Base-by-base conservation (phyloP, 2,888 invertebrate genomes). In the Drosophila suboccidentalis region DNA sequence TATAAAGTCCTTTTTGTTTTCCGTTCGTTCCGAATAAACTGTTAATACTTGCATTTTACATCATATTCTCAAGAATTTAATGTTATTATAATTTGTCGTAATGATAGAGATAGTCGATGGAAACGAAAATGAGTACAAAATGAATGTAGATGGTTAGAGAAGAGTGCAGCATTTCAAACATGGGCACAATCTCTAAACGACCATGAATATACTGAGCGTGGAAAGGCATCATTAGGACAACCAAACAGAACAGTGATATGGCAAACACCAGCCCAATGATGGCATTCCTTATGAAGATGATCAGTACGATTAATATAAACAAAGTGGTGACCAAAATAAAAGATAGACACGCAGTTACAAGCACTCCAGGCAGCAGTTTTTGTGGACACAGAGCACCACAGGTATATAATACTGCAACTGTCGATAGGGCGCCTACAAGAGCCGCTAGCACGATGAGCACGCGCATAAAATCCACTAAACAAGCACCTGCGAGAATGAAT, bases 171-270 rank as follows among this genome's bases (percentile, higher is more conserved):
- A 34, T 0, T 4, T 84, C 66, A 4, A 39, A 9, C 0, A 67
- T 2, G 0, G 81, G 81, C 6, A 68, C 15, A 5, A 38, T 39
- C 2, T 49, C 34, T 0, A 73, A 13, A 0, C 84, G 75, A 5
- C 71, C 78, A 51, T 71, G 53, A 4, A 77, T 60, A 4, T 36
- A 64, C 11, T 66, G 70, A 0, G 74, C 53, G 2, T 74, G 62
- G 2, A 51, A 55, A 0, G 53, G 53, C 15, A 66, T 54, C 8
- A 26, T 8, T 0, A 77, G 0, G 1, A 44, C 1, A 5, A 49
- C 1, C 5, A 57, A 3, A 1, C 3, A 6, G 0, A 73, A n/a
- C 0, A 77, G 19, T 2, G 65, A 0, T 8, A 60, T 11, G 17
- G 15, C 63, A 29, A 74, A 65, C 2, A 50, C 4, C 0, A 70